phyloP scores from a whole-genome alignment of 2,888 invertebrate species.

The Pasiphila rectangulata region DNA sequence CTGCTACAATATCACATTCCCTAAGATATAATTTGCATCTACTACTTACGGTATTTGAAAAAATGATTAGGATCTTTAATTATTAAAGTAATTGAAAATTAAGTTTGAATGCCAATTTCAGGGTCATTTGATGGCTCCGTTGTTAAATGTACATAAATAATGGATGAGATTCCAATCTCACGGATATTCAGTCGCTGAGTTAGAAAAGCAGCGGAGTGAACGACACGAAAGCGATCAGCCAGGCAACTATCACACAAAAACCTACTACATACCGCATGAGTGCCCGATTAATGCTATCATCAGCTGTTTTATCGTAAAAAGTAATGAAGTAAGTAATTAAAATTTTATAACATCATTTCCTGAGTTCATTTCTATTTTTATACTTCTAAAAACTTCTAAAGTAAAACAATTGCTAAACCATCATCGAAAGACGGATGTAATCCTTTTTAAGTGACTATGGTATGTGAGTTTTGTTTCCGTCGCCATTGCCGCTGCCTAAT shows the following conservation, averaged over 20 bases:
- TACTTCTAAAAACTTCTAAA: too few relatives aligned
- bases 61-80: too few relatives aligned
- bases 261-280: slow-evolving; percentile 52
- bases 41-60: too few relatives aligned
- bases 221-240: slow-evolving; percentile 56
- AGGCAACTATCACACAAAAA: slow-evolving; percentile 50
- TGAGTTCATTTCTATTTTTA: slow-evolving; percentile 41
- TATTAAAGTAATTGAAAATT: too few relatives aligned
- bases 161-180: slow-evolving; percentile 59
- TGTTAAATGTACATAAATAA: slow-evolving; percentile 39
- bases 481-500: too few relatives aligned
- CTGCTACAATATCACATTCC: too few relatives aligned
- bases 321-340: slow-evolving; percentile 53
- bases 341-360: not conserved
- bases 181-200: slow-evolving; percentile 56
- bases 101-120: too few relatives aligned
- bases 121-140: not conserved
- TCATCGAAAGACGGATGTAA: too few relatives aligned
- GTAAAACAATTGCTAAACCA: too few relatives aligned
- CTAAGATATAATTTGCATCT: too few relatives aligned
- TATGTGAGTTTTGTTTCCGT: too few relatives aligned
- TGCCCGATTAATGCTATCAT: slow-evolving; percentile 49
- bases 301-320: slow-evolving; percentile 62
- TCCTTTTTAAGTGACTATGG: too few relatives aligned
- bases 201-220: slow-evolving; percentile 64